Conservation (phyloP, 1,140 invertebrate genomes). For the Amyelois transitella region DNA sequence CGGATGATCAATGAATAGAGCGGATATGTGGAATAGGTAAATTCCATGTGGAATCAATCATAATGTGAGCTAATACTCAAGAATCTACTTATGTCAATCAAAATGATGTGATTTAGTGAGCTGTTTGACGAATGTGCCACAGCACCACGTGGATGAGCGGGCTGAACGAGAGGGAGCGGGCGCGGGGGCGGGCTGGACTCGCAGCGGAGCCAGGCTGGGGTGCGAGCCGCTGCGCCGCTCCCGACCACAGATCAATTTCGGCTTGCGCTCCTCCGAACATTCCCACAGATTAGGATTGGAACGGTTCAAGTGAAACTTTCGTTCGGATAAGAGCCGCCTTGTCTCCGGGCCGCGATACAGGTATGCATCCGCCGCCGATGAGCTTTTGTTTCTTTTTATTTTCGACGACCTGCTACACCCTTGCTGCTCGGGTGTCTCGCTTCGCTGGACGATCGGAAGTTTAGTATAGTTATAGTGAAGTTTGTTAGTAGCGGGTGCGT, state of each 20-base stretch:
- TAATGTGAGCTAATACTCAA: conserved; percentile 16
- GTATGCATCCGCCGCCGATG: conserved; percentile 60
- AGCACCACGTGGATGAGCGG: conserved; percentile 78
- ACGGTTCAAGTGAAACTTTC: conserved; percentile 62
- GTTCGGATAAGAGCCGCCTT: conserved; percentile 51
- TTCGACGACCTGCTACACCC: conserved; percentile 46
- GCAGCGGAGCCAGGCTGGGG: conserved; percentile 42
- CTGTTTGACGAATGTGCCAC: conserved; percentile 77
- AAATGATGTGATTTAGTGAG: conserved; percentile 77
- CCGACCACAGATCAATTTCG: conserved; percentile 21
- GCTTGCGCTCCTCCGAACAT: conserved; percentile 38
- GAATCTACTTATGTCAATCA: conserved; percentile 66
- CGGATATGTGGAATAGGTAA: background rate
- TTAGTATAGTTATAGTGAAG: conserved; percentile 59
- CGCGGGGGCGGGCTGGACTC: conserved; percentile 20
- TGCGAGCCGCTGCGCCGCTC: conserved; percentile 53
- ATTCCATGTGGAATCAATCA: conserved; percentile 11
- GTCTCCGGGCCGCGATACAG: conserved; percentile 52
- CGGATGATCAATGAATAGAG: background rate
- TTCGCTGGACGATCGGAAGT: conserved; percentile 38
- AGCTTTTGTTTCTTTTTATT: conserved; percentile 71
- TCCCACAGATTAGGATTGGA: conserved; percentile 69
- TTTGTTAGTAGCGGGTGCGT: conserved; percentile 76
- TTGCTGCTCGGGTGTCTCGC: conserved; percentile 44
- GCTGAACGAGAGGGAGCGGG: conserved; percentile 54